These are phyloP conservation scores for Spialia ferax DNA, from an alignment of 2,888 invertebrate species.

Conservation along the genomic window DNA sequence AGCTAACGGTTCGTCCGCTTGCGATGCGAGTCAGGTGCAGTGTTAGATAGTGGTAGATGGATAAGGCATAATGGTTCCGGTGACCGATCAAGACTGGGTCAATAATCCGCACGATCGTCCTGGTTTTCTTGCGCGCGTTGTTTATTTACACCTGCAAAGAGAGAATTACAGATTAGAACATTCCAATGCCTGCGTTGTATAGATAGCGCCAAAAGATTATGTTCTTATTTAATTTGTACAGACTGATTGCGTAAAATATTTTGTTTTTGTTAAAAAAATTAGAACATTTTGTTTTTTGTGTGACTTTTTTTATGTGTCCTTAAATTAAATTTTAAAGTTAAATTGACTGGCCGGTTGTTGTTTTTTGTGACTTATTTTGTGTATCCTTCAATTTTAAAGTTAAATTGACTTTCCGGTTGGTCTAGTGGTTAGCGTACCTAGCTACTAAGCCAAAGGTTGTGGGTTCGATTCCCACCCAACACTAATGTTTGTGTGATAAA, in stretches of 20 bases:
- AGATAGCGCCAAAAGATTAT: not conserved
- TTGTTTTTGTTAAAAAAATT: no score
- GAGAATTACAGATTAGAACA: slow-evolving; percentile 54
- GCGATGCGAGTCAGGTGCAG: slow-evolving; percentile 75
- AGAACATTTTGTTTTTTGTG: no score
- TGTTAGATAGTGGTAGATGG: slow-evolving; percentile 71
- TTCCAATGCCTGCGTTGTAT: not conserved
- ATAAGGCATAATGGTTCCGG: slow-evolving; percentile 86
- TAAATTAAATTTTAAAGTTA: no score
- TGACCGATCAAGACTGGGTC: slow-evolving; percentile 74
- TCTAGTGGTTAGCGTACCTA: no score
- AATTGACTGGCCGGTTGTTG: no score
- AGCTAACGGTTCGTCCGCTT: slow-evolving; percentile 70
- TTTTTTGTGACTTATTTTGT: no score
- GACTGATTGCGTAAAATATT: not conserved
- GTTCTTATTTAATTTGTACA: not conserved
- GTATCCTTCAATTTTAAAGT: no score
- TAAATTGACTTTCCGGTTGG: no score
- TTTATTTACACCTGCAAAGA: slow-evolving; percentile 75
- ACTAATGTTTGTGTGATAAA: no score
- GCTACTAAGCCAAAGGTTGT: no score
- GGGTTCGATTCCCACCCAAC: no score
- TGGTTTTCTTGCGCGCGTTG: slow-evolving; percentile 61
- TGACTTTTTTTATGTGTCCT: no score
- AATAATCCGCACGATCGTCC: slow-evolving; percentile 66